Conservation (phyloP, 2,113 vertebrate species). For the Fulmarus glacialis region DNA sequence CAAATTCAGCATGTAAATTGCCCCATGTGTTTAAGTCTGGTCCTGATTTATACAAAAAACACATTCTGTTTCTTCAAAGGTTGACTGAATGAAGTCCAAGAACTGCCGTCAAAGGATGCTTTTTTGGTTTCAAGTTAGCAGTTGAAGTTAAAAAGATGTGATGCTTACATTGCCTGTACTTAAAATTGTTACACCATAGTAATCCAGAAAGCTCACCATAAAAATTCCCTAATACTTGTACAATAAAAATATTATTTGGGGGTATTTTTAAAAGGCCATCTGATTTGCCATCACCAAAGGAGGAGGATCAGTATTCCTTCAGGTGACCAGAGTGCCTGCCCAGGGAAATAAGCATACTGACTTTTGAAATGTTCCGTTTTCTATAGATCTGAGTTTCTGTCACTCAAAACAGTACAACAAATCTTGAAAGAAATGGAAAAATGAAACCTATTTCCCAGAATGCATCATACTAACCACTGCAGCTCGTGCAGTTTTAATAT, state of each 20-base stretch:
- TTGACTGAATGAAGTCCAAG: background rate
- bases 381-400: background rate
- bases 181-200: background rate
- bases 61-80: constrained; percentile 17
- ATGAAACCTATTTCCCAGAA: background rate
- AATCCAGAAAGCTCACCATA: background rate
- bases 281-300: background rate
- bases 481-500: background rate
- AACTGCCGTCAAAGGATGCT: background rate
- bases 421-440: constrained; percentile 5
- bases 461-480: background rate
- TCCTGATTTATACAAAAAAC: background rate
- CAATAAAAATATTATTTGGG: background rate
- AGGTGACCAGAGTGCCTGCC: background rate
- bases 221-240: background rate
- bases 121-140: background rate
- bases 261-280: background rate
- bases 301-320: background rate
- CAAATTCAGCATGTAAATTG: background rate
- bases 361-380: background rate
- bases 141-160: background rate
- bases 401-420: background rate
- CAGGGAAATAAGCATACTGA: background rate
- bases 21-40: background rate
- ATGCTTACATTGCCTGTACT: background rate